A percentile compares a stretch with the other conserved stretches of the same genome.
phyloP scores from a whole-genome alignment of 2,797 vertebrate genomes.

The Phoebastria nigripes region DNA sequence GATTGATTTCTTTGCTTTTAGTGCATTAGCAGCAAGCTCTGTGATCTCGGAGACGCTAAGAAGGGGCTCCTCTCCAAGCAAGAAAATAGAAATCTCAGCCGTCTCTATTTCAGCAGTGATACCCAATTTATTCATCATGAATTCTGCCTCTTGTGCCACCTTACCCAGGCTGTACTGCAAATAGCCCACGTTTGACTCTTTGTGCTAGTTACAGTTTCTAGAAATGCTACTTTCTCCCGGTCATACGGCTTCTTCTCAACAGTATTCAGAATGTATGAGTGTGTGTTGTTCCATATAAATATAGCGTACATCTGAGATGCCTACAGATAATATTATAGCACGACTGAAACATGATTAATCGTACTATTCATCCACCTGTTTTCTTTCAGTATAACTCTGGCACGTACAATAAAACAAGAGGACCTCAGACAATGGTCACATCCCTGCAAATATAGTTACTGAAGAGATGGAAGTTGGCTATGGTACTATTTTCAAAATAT shows the following conservation, averaged over 20 bases:
- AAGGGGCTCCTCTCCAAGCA: background rate
- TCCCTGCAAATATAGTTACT: background rate
- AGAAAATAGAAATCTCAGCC: background rate
- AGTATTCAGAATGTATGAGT: background rate
- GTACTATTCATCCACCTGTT: slow-evolving; percentile 47
- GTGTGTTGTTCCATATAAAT: slow-evolving; percentile 14
- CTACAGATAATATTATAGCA: slow-evolving; percentile 36
- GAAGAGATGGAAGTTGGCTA: background rate
- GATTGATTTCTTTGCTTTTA: background rate
- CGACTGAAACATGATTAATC: slow-evolving; percentile 5
- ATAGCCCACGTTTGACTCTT: background rate
- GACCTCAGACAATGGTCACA: background rate
- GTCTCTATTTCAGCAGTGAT: background rate
- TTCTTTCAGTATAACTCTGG: slow-evolving; percentile 40
- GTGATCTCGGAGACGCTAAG: background rate
- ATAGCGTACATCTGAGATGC: slow-evolving; percentile 30
- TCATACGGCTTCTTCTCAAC: background rate
- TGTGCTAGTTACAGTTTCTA: slow-evolving; percentile 16
- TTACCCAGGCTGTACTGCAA: slow-evolving; percentile 4
- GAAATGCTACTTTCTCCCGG: background rate
- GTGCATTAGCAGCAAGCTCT: background rate
- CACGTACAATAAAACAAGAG: slow-evolving; percentile 4
- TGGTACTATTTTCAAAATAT: background rate
- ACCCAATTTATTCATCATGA: slow-evolving; percentile 14
- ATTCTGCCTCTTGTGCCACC: slow-evolving; percentile 28